Conservation (phyloP, 2,797 vertebrate genomes). For the Coendou prehensilis region DNA sequence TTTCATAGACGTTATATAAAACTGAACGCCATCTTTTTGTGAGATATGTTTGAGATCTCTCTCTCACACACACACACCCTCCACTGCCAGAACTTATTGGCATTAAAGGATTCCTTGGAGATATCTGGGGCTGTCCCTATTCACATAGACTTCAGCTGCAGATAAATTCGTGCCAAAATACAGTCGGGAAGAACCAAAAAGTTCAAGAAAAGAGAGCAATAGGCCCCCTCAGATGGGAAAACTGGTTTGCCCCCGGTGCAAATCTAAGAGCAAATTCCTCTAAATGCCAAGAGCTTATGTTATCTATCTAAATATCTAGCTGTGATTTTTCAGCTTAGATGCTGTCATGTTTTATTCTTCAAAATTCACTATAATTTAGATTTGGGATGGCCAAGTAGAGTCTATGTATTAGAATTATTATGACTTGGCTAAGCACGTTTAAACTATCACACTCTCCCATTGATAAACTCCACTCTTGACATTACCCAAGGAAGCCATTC, state of each 20-base stretch:
- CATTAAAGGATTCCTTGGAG: not conserved
- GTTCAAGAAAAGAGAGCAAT: not conserved
- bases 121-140: not conserved
- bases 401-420: not conserved
- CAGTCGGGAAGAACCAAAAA: not conserved
- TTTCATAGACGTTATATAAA: not conserved
- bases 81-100: not conserved
- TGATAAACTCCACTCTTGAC: slow-evolving; percentile 29
- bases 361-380: slow-evolving; percentile 42
- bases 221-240: not conserved
- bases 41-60: not conserved
- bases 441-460: not conserved
- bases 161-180: not conserved
- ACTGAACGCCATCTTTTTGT: not conserved
- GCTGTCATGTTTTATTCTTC: not conserved
- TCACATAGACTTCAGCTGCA: not conserved
- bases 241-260: not conserved
- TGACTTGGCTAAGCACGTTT: slow-evolving; percentile 29
- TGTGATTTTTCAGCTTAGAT: not conserved
- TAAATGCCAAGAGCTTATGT: not conserved
- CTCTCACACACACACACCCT: not conserved
- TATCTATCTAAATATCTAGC: not conserved
- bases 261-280: not conserved
- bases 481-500: not conserved
- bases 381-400: not conserved